Evolutionary conservation across 2,888 invertebrate genomes (phyloP).

Genomic region (Atethmia centrago): DNA sequence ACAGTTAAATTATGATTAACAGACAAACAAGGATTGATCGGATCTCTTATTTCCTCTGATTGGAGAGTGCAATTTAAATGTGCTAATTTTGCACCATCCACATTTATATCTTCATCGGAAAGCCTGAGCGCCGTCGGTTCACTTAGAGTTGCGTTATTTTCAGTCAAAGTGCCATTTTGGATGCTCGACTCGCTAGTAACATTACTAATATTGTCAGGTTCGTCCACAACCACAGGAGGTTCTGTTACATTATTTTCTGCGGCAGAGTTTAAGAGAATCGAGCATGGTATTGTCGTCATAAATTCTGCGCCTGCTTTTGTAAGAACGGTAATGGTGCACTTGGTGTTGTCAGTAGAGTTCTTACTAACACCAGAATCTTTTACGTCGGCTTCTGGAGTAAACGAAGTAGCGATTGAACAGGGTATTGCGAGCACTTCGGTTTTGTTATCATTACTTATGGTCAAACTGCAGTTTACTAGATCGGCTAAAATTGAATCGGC

Average conservation of each 20-base stretch:
- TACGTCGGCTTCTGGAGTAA: slow-evolving; percentile 85
- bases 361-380: slow-evolving; percentile 77
- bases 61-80: slow-evolving; percentile 76
- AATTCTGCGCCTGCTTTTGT: slow-evolving; percentile 84
- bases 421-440: slow-evolving; percentile 88
- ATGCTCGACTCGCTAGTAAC: slow-evolving; percentile 41
- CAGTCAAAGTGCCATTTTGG: slow-evolving; percentile 31
- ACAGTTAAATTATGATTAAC: slow-evolving; percentile 84
- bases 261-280: slow-evolving; percentile 84
- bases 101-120: slow-evolving; percentile 65
- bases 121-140: slow-evolving; percentile 74
- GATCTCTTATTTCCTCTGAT: slow-evolving; percentile 80
- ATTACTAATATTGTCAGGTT: slow-evolving; percentile 60
- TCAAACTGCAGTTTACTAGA: slow-evolving; percentile 86
- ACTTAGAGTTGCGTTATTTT: slow-evolving; percentile 60
- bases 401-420: slow-evolving; percentile 88
- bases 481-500: slow-evolving; percentile 84
- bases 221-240: slow-evolving; percentile 71
- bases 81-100: slow-evolving; percentile 55
- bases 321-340: slow-evolving; percentile 86
- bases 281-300: slow-evolving; percentile 88
- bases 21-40: slow-evolving; percentile 85
- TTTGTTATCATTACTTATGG: slow-evolving; percentile 81
- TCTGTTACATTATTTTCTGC: slow-evolving; percentile 89
- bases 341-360: slow-evolving; percentile 80